phyloP scores from a whole-genome alignment of 1,140 invertebrate species.

The Drosophila ohnishii region DNA sequence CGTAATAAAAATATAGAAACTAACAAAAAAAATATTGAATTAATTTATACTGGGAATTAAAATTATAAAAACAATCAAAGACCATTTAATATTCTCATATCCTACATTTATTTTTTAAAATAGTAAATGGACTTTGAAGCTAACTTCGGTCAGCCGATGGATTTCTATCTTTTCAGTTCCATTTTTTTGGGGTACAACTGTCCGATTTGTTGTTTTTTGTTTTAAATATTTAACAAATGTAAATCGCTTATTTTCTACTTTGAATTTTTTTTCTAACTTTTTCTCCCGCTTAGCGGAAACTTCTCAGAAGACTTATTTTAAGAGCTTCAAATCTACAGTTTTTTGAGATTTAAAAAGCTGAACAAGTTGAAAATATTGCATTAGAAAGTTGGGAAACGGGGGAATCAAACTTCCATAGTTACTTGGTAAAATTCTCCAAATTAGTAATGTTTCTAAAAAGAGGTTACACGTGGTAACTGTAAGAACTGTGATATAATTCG shows the following conservation, averaged over 20 bases:
- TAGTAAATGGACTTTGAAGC: background rate
- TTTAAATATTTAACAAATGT: background rate
- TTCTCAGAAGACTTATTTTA: background rate
- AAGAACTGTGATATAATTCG: background rate
- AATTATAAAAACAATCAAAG: background rate
- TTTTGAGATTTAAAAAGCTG: background rate
- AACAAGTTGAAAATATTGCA: background rate
- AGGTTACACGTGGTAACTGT: background rate
- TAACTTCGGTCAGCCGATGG: background rate
- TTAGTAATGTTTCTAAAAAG: background rate
- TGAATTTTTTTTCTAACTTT: background rate
- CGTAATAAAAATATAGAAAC: background rate
- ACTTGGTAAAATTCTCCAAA: background rate
- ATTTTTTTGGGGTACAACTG: background rate
- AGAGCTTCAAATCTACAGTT: background rate
- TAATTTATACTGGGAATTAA: background rate
- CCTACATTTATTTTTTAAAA: background rate
- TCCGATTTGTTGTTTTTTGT: background rate
- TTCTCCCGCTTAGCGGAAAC: background rate
- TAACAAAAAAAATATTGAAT: background rate
- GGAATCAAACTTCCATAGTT: background rate
- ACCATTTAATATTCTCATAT: background rate
- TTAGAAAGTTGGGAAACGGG: background rate
- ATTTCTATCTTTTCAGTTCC: conserved; percentile 3
- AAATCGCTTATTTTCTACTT: background rate